Evolutionary conservation across 2,888 invertebrate species (phyloP), one percentile per base, ranked within the genome.

Genomic region (Zele albiditarsus): DNA sequence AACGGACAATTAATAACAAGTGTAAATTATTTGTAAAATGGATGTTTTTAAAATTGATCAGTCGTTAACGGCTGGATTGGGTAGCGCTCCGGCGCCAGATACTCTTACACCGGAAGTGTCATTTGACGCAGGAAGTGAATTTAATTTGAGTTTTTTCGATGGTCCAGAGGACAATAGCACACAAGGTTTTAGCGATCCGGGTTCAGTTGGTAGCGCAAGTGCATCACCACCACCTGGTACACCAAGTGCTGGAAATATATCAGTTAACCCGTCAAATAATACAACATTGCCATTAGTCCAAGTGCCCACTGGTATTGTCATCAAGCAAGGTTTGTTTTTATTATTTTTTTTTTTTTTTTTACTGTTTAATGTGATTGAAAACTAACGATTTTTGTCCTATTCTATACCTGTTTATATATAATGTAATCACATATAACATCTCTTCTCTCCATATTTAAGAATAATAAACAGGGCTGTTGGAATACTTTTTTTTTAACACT

Each of bases 121-220:
- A 85, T 94, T 95, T 90, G 94, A 94, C 89, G 93, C 94, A 82
- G 93, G 93, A 87, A 92, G 94, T 80, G 94, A 95, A 89, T 95
- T 95, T 90, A 94, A 95, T 90, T 91, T 95, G 86, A 93, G 94
- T 89, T 95, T 95, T 91, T 95, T 95, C 91, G 95, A 95, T 89
- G 91, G 91, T 46, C 91, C 91, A 69, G 94, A 94, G 84, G 93
- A 93, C 84, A 92, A 92, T 84, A 93, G 92, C 81, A 92, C 93
- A 8, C 93, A 93, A 85, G 93, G 93, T 67, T 94, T 93, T 89
- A 93, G 93, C 89, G 92, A 93, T 87, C 91, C 93, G 49, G 93
- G 93, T 46, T 93, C 93, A 71, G 92, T 93, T 72, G 93, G 93
- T 75, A 89, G 89, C 77, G 88, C 89, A 66, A 88, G 89, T 80